Conservation (phyloP, 2,113 vertebrate species). For the Nibea albiflora region DNA sequence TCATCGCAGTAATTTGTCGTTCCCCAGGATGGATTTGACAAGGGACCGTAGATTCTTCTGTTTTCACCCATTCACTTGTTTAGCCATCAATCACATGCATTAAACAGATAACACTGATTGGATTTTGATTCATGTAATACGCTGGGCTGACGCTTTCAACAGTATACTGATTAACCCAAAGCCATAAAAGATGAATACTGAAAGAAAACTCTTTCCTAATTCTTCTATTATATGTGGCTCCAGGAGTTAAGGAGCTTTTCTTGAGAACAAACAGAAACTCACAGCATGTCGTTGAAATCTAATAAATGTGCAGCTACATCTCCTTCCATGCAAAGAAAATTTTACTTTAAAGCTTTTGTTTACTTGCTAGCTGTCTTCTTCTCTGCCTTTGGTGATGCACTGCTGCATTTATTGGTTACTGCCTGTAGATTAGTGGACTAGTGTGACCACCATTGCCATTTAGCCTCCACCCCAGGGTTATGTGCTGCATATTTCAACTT, state of each 20-base stretch:
- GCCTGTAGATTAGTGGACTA: background rate
- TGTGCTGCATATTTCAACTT: background rate
- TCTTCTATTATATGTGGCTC: background rate
- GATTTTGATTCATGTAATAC: conserved; percentile 24
- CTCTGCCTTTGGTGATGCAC: background rate
- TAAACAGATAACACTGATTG: background rate
- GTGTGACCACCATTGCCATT: background rate
- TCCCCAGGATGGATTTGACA: conserved; percentile 4
- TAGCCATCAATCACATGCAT: conserved; percentile 15
- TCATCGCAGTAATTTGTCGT: conserved; percentile 39
- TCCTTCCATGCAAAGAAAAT: background rate
- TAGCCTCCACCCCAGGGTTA: background rate
- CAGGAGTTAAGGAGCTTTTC: background rate
- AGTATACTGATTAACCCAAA: background rate
- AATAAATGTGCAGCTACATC: background rate
- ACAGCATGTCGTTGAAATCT: background rate
- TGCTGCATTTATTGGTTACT: background rate
- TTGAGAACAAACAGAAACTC: background rate
- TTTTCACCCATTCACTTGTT: conserved; percentile 26
- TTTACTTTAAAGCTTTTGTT: background rate
- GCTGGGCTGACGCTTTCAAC: background rate
- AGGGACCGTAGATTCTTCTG: background rate
- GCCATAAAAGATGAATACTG: background rate
- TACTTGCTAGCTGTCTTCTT: no score
- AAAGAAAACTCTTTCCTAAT: background rate